Evolutionary conservation across 2,113 vertebrate species (phyloP).

Genomic region (Cathartes aura): DNA sequence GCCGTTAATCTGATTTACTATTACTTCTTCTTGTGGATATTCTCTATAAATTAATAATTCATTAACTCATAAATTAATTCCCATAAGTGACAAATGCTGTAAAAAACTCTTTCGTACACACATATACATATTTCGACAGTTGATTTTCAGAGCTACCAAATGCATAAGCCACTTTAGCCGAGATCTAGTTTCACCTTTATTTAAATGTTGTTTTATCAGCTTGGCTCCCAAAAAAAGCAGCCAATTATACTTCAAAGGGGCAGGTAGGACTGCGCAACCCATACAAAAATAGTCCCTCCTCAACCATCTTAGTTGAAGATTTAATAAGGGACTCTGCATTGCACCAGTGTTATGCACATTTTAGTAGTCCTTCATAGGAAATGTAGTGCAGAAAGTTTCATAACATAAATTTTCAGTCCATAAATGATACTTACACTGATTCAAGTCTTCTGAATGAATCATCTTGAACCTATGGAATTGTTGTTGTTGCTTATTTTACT

Average conservation of each 20-base stretch:
- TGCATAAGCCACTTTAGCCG: background rate
- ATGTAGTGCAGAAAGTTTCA: background rate
- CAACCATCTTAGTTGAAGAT: background rate
- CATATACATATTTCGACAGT: background rate
- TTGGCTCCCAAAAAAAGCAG: background rate
- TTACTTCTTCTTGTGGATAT: background rate
- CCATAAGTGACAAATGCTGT: background rate
- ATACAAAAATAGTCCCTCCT: background rate
- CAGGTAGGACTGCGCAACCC: background rate
- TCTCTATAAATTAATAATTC: background rate
- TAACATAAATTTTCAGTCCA: background rate
- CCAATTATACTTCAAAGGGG: background rate
- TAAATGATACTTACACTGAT: background rate
- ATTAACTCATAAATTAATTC: background rate
- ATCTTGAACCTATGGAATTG: background rate
- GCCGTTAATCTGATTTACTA: background rate
- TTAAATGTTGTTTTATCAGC: background rate
- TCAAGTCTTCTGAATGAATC: background rate
- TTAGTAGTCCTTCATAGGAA: background rate
- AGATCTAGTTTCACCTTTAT: background rate
- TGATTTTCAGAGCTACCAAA: background rate
- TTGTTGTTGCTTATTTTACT: background rate
- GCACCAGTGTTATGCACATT: background rate
- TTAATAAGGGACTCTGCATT: background rate
- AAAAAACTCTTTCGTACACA: background rate